Evolutionary conservation across 2,113 vertebrate species (phyloP).

Genomic region (Zosterops hypoxanthus): DNA sequence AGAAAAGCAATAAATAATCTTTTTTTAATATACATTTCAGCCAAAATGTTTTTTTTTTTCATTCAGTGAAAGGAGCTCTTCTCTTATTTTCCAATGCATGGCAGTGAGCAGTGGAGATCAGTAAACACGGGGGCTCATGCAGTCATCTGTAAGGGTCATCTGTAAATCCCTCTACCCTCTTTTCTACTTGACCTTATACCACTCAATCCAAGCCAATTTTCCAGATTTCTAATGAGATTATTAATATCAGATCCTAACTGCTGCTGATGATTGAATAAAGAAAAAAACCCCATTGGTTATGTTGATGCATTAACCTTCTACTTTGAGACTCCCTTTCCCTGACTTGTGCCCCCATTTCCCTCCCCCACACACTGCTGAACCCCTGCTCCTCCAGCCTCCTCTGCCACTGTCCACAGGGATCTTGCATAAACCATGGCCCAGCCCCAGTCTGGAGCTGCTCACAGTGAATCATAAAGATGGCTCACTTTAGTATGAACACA

Average conservation of each 20-base stretch:
- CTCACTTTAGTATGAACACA: background rate
- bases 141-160: background rate
- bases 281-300: background rate
- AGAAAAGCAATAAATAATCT: background rate
- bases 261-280: background rate
- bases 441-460: background rate
- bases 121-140: background rate
- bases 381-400: background rate
- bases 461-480: background rate
- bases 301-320: background rate
- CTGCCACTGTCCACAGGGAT: accelerated
- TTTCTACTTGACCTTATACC: background rate
- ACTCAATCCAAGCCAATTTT: background rate
- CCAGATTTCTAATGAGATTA: background rate
- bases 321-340: background rate
- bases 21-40: accelerated
- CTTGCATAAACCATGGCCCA: background rate
- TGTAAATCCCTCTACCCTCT: background rate
- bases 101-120: background rate
- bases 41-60: background rate
- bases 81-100: background rate
- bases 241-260: background rate
- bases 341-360: background rate
- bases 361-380: background rate
- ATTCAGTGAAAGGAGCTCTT: background rate